Evolutionary conservation across 2,888 invertebrate species (phyloP).

Genomic region (Drosophila bunnanda): DNA sequence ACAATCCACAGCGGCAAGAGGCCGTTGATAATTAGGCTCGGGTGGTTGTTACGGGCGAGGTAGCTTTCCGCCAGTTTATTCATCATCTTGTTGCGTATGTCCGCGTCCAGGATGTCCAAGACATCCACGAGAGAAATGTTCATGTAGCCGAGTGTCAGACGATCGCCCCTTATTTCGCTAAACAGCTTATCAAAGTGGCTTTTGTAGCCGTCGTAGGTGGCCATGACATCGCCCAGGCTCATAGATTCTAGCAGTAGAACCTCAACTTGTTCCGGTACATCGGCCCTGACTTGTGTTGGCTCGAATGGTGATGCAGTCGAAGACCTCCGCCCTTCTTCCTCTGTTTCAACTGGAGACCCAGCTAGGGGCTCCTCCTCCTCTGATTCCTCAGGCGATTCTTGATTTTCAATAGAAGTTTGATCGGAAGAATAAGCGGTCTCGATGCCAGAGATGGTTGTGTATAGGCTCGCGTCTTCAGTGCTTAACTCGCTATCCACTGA

Average conservation of each 20-base stretch:
- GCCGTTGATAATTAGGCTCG: conserved; percentile 76
- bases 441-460: too few species aligned
- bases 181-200: conserved; percentile 58
- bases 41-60: background rate
- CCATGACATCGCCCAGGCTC: conserved; percentile 43
- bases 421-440: too few species aligned
- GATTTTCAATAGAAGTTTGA: too few species aligned
- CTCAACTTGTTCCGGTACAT: too few species aligned
- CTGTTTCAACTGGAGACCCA: too few species aligned
- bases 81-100: conserved; percentile 52
- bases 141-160: conserved; percentile 44
- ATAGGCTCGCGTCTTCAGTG: too few species aligned
- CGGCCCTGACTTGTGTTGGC: too few species aligned
- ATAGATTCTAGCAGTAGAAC: conserved; percentile 48
- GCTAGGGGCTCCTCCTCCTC: too few species aligned
- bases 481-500: too few species aligned
- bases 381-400: too few species aligned
- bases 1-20: conserved; percentile 81
- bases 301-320: too few species aligned
- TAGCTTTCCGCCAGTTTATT: conserved; percentile 54
- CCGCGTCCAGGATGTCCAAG: conserved; percentile 60
- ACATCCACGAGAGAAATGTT: conserved; percentile 61
- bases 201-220: conserved; percentile 54
- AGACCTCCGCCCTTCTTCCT: too few species aligned
- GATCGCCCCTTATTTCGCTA: conserved; percentile 48